Base-by-base conservation (phyloP, 2,797 vertebrate genomes). In the Centroberyx gerrardi region DNA sequence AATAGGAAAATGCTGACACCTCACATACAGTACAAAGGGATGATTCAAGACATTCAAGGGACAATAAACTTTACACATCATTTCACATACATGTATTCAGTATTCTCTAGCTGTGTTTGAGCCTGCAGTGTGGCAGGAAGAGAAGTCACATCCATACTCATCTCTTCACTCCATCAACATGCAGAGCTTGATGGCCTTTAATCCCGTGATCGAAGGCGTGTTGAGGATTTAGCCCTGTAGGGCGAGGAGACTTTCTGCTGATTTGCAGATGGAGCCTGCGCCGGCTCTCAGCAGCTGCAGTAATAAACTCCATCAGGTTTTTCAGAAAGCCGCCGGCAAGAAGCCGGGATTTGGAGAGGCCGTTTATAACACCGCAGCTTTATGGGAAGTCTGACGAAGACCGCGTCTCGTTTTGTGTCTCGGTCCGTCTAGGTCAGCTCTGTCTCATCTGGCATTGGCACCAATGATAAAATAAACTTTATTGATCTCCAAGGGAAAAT, bases 201-300 rank as follows among this genome's bases (percentile, higher is more conserved):
- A 73, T 70, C 79, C 63, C 53, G 4, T 44, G 83, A 81, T 40
- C 38, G 0, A 61, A 78, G 74, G 62, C 63, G 7, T 42, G 68
- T 51, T 22, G 63, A 28, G 79, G 40, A 85, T 81, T 85, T 78
- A 76, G 63, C 68, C 22, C 48, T 14, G 22, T 1, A 22, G 51
- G 68, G 46, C 31, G 44, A 58, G 62, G 8, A 18, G 68, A 59
- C 40, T 78, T 59, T 58, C 65, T 65, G 54, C 3, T 18, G 51
- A 68, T 62, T 59, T 65, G 31, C 28, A 61, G 62, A 68, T 81
- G 22, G 22, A 22, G 22, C 68, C 69, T n/a, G n/a, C n/a, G n/a
- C n/a, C n/a, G 6, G 49, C 36, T n/a, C 18, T 62, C 53, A 40
- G 7, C 1, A 10, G 42, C 3, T 13, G 18, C n/a, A 27, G 15